Evolutionary conservation across 2,888 invertebrate species (phyloP), one percentile per base, ranked within the genome.

Genomic region (Coremacera marginata): DNA sequence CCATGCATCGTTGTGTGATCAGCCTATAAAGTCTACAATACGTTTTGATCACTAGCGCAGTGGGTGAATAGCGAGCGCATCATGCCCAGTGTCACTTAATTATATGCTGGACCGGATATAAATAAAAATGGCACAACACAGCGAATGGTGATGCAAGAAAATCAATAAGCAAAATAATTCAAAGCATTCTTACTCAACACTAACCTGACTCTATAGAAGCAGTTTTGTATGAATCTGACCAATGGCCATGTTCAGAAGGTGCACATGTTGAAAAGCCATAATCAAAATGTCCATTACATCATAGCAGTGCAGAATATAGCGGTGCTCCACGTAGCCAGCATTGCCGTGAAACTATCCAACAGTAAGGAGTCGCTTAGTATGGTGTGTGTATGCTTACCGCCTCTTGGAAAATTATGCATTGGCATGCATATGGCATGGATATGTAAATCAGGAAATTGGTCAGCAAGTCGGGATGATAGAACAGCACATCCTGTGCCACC

Each of bases 1-100:
- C 98, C 98, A 98, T 0, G 98, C 98, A 88, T 98, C 97, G 86
- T 98, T 98, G 89, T 98, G 98, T 0, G 96, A 95, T 1, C 98
- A 98, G 25, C 93, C 92, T 2, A 93, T 92, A 88, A 98, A 92
- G 84, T 94, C 93, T 27, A 94, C 90, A 63, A 98, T 89, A 81
- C 94, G 93, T 90, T 98, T 98, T 93, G 91, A 27, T 92, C 89
- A 80, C 96, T 94, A 44, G 93, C 92, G 86, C 96, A 96, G 65
- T 92, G 90, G 82, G 93, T 91, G 86, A 94, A 95, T 73, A 98
- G 91, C 78, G 94, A 93, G 80, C 93, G 91, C 92, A 96, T 96
- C 98, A 98, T 98, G 71, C 92, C 90, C 1, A 98, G 96, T 70
- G 98, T 98, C 49, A 98, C 96, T 75, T 98, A 90, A 16, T 93